Percentiles rank a stretch among this genome's conserved stretches.
These are phyloP conservation scores for Chrysogorgia sp. DNA, from an alignment of 92 coral and sea anemone genomes.

Conservation along the genomic window DNA sequence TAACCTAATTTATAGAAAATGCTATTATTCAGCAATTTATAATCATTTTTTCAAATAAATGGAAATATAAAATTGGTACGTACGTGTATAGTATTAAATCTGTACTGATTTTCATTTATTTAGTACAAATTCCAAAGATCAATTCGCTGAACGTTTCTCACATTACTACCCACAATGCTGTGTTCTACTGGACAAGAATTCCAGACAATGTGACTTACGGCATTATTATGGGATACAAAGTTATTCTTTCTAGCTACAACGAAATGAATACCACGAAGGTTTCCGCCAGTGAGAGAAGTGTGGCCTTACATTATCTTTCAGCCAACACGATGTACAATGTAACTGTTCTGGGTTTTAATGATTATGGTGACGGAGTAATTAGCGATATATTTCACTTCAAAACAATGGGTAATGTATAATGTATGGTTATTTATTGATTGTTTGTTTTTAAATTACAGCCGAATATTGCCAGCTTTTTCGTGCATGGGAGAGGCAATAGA, in stretches of 20 bases:
- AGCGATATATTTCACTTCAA: conserved; percentile 9
- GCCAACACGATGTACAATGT: conserved; percentile 14
- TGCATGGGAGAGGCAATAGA: too few species aligned
- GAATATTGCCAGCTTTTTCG: not conserved
- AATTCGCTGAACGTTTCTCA: not conserved
- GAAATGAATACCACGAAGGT: not conserved
- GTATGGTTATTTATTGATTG: not conserved
- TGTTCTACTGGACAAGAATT: conserved; percentile 8
- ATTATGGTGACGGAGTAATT: conserved; percentile 26
- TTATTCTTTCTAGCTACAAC: not conserved
- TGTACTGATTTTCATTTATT: not conserved
- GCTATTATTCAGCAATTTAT: not conserved
- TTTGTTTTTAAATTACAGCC: not conserved
- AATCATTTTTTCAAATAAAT: too few species aligned
- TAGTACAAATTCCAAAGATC: conserved; percentile 32
- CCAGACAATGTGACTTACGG: conserved; percentile 13
- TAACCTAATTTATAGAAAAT: too few species aligned
- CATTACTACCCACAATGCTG: conserved; percentile 1
- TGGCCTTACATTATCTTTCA: not conserved
- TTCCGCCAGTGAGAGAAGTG: not conserved
- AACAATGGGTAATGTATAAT: conserved; percentile 22
- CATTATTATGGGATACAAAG: not conserved
- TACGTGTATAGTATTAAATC: too few species aligned
- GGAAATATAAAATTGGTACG: too few species aligned
- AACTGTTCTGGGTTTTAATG: conserved; percentile 5